A percentile compares a stretch with the other conserved stretches of the same genome.
Conservation (phyloP, 2,113 vertebrate genomes). For the Danionella cerebrum region DNA sequence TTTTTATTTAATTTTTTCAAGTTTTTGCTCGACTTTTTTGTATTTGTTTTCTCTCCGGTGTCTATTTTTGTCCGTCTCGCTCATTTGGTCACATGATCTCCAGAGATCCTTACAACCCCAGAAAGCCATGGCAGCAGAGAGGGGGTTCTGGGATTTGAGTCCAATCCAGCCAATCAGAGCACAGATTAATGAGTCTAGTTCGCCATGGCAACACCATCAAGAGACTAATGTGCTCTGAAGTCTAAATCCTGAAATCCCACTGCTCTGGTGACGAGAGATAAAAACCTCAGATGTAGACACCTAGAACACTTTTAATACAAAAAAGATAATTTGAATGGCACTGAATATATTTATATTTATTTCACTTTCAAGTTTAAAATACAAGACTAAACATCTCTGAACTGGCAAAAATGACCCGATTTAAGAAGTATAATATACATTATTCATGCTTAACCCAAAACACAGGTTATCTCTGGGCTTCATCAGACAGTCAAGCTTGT, state of each 20-base stretch:
- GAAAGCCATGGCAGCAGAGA: constrained; percentile 24
- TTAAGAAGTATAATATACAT: no score
- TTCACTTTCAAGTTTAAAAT: no score
- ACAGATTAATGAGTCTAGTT: constrained; percentile 26
- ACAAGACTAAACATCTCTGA: no score
- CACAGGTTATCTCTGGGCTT: no score
- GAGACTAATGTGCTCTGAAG: constrained; percentile 25
- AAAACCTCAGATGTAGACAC: background rate
- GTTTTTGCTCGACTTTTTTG: background rate
- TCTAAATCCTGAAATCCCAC: constrained; percentile 5
- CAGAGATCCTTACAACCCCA: constrained; percentile 7
- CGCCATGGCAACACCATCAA: constrained; percentile 40
- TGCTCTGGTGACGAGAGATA: background rate
- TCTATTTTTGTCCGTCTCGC: background rate
- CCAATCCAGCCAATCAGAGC: constrained; percentile 32
- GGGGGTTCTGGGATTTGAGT: constrained; percentile 24
- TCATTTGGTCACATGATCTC: constrained; percentile 5
- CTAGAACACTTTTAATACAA: no score
- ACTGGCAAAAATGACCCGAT: no score
- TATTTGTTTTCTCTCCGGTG: background rate
- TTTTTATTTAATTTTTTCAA: no score
- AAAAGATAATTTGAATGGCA: no score
- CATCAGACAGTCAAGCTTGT: no score
- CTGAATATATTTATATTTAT: no score
- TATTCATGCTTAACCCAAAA: no score